Percentiles rank a stretch among this genome's conserved stretches.
Evolutionary conservation across 2,113 vertebrate species (phyloP).

Genomic region (Anguilla japonica): DNA sequence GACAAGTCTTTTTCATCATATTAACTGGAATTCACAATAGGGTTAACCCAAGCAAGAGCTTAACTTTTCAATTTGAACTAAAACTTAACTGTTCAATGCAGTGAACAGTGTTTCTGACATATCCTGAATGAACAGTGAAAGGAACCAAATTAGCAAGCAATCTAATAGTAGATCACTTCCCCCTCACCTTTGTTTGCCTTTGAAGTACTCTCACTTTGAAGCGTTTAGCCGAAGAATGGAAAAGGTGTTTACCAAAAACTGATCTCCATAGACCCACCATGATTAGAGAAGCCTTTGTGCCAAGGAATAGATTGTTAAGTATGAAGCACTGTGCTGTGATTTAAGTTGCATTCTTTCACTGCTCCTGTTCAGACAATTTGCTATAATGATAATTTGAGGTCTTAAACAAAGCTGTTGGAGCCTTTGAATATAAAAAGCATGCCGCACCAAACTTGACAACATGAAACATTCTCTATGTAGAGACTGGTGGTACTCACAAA

Average conservation of each 20-base stretch:
- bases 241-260: too few species aligned
- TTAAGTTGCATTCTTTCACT: too few species aligned
- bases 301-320: not conserved
- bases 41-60: constrained; percentile 2
- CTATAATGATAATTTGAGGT: too few species aligned
- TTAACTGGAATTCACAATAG: constrained; percentile 15
- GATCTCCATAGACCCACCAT: not conserved
- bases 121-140: not conserved
- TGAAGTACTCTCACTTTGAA: not conserved
- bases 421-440: too few species aligned
- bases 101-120: not conserved
- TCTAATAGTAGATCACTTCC: not conserved
- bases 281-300: not conserved
- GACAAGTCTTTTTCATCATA: constrained; percentile 22
- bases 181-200: not conserved
- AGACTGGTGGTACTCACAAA: too few species aligned
- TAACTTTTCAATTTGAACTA: too few species aligned
- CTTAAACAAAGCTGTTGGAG: too few species aligned
- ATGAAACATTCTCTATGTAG: too few species aligned
- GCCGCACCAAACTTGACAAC: too few species aligned
- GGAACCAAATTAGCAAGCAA: not conserved
- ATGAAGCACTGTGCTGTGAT: not conserved
- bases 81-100: not conserved
- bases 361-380: too few species aligned
- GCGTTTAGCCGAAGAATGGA: not conserved